Conservation (phyloP, 2,888 invertebrate species). For the Heterodera filipjevi region DNA sequence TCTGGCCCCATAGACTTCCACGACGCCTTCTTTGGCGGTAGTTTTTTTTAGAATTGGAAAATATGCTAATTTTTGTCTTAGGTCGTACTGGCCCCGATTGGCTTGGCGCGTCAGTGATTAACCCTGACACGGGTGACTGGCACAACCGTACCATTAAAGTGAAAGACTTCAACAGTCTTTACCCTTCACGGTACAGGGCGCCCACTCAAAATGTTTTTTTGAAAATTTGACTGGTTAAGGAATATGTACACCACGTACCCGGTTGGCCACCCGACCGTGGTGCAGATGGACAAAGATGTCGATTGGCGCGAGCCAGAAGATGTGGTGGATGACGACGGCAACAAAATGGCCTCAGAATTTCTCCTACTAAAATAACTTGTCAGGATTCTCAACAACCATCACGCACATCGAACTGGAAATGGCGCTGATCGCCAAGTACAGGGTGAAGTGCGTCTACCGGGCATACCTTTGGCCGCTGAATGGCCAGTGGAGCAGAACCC, state of each 20-base stretch:
- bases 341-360: background rate
- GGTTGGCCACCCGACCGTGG: background rate
- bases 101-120: background rate
- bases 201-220: fast-evolving
- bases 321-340: background rate
- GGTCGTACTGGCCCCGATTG: background rate
- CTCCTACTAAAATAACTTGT: background rate
- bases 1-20: background rate
- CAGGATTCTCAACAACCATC: background rate
- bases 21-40: constrained; percentile 13
- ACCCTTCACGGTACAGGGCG: background rate
- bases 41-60: too few species aligned
- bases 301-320: background rate
- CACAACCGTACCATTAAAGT: background rate
- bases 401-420: background rate
- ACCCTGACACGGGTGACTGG: background rate
- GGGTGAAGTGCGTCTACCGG: background rate
- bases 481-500: background rate
- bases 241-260: background rate
- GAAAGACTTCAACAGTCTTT: constrained; percentile 1
- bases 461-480: background rate
- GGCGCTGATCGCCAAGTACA: background rate
- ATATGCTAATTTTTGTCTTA: background rate
- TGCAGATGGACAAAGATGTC: background rate
- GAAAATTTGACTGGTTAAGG: background rate